Evolutionary conservation across 2,888 invertebrate species (phyloP), one percentile per base, ranked within the genome.

Genomic region (Yponomeuta plumbellus): DNA sequence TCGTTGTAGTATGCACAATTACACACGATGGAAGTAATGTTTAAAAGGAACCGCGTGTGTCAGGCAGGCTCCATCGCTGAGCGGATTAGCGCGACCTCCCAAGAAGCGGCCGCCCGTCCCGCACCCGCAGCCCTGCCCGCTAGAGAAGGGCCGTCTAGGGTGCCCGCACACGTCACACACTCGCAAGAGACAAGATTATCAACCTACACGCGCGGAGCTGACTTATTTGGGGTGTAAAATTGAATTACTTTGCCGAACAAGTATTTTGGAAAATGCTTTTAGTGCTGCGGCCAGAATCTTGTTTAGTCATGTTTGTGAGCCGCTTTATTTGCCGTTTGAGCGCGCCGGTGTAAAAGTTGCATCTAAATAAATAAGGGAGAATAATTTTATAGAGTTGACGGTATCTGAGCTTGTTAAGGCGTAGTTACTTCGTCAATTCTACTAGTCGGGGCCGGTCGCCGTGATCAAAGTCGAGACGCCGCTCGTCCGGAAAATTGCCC

Each of bases 401-500:
- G n/a, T 44, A 11, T 56, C 17, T 26, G 22, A 59, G 65, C 66
- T 66, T 66, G 67, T 70, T 26, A 62, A 66, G 64, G 68, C 68
- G 72, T 81, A 80, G 77, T 83, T 81, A 78, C 76, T 78, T 74
- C 77, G 80, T 81, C 83, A 83, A 82, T 82, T 83, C 81, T 81
- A 85, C 81, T 86, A 81, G 78, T 82, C 83, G 78, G 78, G 78
- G n/a, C 34, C 11, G 34, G 82, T 74, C 80, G 75, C 71, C 71
- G 77, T 84, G 90, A 91, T 92, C 91, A 92, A 91, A 91, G 91
- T 86, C 84, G 84, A 84, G 85, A 69, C 82, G 82, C 74, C 85
- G 78, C 79, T 85, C 85, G 83, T 74, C 85, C 81, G 89, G 86
- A 91, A 92, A 92, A 91, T 92, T 91, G 88, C 81, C 87, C 83